Conservation (phyloP, 1,140 invertebrate species). For the Neotoxoptera formosana region DNA sequence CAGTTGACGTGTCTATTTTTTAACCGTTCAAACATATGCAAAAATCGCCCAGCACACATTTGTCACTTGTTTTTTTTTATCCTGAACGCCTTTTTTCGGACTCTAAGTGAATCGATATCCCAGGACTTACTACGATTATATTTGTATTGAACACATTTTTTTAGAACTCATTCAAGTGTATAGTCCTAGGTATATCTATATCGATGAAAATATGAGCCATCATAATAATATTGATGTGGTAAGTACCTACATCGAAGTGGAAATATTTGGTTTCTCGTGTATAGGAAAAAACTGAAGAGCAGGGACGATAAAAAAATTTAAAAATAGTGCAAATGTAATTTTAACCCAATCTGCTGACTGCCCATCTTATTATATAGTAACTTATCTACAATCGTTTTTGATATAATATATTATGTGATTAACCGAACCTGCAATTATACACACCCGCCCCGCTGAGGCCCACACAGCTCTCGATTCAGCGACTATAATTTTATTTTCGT, state of each 20-base stretch:
- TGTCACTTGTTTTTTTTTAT: not conserved
- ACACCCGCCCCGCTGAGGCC: not conserved
- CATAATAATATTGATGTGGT: no score
- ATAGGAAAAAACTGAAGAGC: no score
- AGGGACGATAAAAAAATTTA: no score
- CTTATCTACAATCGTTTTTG: no score
- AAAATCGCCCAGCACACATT: not conserved
- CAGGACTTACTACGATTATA: not conserved
- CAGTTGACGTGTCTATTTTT: not conserved
- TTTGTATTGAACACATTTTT: not conserved
- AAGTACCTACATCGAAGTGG: no score
- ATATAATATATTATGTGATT: not conserved
- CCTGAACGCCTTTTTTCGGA: not conserved
- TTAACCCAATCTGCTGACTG: no score
- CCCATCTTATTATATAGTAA: not conserved
- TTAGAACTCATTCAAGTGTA: no score
- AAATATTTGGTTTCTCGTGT: no score
- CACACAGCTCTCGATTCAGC: not conserved
- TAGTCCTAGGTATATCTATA: not conserved
- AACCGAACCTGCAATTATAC: not conserved
- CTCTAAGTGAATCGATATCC: not conserved
- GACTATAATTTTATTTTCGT: not conserved
- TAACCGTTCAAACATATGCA: not conserved
- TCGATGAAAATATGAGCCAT: not conserved
- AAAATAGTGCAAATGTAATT: no score